Evolutionary conservation across 2,113 vertebrate species (phyloP).

Genomic region (Gymnogyps californianus): DNA sequence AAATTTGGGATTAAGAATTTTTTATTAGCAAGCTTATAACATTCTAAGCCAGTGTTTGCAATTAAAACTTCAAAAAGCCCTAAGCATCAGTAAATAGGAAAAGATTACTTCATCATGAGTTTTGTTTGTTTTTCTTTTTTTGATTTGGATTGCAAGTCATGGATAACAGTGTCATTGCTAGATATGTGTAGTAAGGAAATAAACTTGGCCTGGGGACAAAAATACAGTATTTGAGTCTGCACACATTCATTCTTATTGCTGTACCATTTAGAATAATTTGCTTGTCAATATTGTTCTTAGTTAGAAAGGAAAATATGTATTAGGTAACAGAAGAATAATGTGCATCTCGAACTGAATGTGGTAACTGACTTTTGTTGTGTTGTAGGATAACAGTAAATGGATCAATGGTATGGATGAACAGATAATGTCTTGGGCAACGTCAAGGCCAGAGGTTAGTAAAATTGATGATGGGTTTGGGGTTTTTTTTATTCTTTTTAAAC

Average conservation of each 20-base stretch:
- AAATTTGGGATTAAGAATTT: background rate
- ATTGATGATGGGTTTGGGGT: background rate
- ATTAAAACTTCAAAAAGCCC: background rate
- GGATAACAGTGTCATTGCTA: background rate
- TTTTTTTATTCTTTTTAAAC: background rate
- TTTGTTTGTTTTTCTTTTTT: background rate
- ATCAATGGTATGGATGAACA: slow-evolving; percentile 93
- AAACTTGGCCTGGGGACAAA: background rate
- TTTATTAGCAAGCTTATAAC: background rate
- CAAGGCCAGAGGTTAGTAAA: slow-evolving; percentile 88
- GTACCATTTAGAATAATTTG: background rate
- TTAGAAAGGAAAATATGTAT: background rate
- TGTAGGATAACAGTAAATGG: slow-evolving; percentile 96
- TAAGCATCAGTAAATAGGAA: background rate
- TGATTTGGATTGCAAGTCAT: background rate
- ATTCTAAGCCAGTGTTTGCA: background rate
- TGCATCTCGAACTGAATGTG: background rate
- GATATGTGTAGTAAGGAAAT: background rate
- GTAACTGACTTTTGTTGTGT: background rate
- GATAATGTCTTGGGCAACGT: slow-evolving; percentile 97
- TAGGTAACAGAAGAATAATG: background rate
- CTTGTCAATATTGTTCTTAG: background rate
- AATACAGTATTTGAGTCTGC: background rate
- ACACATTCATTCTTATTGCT: background rate
- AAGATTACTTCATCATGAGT: background rate